These are phyloP conservation scores for Melanostoma scalare DNA, from an alignment of 2,888 invertebrate species.

Conservation along the genomic window DNA sequence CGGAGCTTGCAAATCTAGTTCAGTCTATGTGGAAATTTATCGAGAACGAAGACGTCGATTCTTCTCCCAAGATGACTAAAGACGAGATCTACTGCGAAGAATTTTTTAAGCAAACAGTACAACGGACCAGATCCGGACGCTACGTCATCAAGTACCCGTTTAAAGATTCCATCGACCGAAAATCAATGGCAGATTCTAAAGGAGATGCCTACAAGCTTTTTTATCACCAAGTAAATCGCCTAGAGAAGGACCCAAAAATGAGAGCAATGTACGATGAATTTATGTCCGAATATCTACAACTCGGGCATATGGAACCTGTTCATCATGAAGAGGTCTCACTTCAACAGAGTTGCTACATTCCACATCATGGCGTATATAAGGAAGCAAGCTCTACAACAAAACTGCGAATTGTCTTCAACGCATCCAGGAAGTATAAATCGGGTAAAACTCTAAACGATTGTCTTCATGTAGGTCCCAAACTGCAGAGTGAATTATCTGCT, in stretches of 20 bases:
- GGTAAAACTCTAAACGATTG: slow-evolving; percentile 40
- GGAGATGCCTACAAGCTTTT: slow-evolving; percentile 45
- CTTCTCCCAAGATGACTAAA: slow-evolving; percentile 21
- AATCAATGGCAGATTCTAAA: slow-evolving; percentile 31
- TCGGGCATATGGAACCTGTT: slow-evolving; percentile 47
- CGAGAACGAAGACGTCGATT: slow-evolving; percentile 40
- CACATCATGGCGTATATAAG: slow-evolving; percentile 16
- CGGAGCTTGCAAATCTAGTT: slow-evolving; percentile 38
- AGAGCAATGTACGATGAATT: slow-evolving; percentile 29
- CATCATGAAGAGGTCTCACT: slow-evolving; percentile 7
- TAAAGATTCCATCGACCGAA: slow-evolving; percentile 32
- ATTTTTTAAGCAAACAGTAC: slow-evolving; percentile 39
- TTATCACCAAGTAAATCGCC: slow-evolving; percentile 38
- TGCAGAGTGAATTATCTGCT: no score
- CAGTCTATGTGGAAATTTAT: slow-evolving; percentile 60
- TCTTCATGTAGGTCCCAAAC: no score
- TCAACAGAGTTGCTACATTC: slow-evolving; percentile 24
- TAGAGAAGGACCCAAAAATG: slow-evolving; percentile 37
- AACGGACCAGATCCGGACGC: slow-evolving; percentile 28
- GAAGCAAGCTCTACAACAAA: slow-evolving; percentile 59
- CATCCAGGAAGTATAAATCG: slow-evolving; percentile 7
- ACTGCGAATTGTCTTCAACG: slow-evolving; percentile 41
- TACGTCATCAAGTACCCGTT: slow-evolving; percentile 54
- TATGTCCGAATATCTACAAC: slow-evolving; percentile 38
- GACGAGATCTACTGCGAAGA: slow-evolving; percentile 50